Conservation (phyloP, 1,140 invertebrate genomes). For the Apis florea region DNA sequence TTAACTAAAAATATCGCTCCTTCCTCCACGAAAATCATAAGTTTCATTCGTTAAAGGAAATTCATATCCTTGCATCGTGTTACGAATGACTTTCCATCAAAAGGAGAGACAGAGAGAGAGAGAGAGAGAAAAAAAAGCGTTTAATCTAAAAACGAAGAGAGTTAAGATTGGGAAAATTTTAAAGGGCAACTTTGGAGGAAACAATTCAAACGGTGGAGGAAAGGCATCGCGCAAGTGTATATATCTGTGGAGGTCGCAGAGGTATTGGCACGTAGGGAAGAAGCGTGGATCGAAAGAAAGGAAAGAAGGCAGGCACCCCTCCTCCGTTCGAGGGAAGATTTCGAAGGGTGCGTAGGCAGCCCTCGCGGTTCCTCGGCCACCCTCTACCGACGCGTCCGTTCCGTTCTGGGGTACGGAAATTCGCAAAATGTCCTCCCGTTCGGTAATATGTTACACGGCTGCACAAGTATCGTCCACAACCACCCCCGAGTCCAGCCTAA, state of each 20-base stretch:
- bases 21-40: too few species aligned
- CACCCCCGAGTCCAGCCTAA: conserved; percentile 68
- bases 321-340: conserved; percentile 46
- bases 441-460: conserved; percentile 69
- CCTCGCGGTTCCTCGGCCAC: conserved; percentile 43
- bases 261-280: conserved; percentile 61
- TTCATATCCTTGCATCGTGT: too few species aligned
- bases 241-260: conserved; percentile 38
- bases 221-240: conserved; percentile 57
- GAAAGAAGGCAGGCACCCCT: conserved; percentile 38
- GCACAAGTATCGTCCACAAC: conserved; percentile 53
- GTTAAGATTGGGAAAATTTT: neutral
- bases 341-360: conserved; percentile 48
- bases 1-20: neutral
- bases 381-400: conserved; percentile 38
- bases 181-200: neutral
- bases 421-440: conserved; percentile 69
- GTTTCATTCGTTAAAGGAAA: too few species aligned
- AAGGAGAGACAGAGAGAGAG: too few species aligned
- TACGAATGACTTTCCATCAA: too few species aligned
- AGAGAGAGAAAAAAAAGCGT: too few species aligned
- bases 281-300: conserved; percentile 47
- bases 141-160: too few species aligned
- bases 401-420: conserved; percentile 54
- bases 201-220: conserved; percentile 62